phyloP scores from a whole-genome alignment of 2,888 invertebrate genomes.

The Bellardia bayeri region DNA sequence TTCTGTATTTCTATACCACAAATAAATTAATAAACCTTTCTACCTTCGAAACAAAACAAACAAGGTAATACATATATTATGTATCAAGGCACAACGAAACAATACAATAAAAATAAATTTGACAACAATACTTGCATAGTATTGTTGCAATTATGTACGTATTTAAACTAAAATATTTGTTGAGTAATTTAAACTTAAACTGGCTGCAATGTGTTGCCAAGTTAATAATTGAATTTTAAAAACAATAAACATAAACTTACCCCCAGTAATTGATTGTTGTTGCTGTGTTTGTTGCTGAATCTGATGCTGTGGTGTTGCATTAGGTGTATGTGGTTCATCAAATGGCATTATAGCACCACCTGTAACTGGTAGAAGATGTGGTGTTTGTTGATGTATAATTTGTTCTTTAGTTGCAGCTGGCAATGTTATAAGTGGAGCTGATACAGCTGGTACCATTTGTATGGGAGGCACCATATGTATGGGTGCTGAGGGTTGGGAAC shows the following conservation, averaged over 20 bases:
- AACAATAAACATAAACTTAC: constrained; percentile 62
- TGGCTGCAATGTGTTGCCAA: background rate
- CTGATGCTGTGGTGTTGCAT: constrained; percentile 60
- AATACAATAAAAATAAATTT: background rate
- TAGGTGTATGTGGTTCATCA: constrained; percentile 61
- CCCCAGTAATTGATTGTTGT: constrained; percentile 46
- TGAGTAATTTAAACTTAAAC: background rate
- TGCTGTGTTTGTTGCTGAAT: constrained; percentile 59
- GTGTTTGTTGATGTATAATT: constrained; percentile 74
- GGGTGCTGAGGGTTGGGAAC: constrained; percentile 58
- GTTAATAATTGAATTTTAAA: constrained; percentile 13
- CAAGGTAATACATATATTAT: no score
- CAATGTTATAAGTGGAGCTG: constrained; percentile 63
- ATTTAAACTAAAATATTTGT: background rate
- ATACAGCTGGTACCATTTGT: constrained; percentile 75
- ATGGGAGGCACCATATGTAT: constrained; percentile 75
- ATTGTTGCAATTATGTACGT: background rate
- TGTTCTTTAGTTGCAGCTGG: constrained; percentile 59
- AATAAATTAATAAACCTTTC: no score
- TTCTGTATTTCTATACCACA: no score
- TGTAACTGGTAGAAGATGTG: constrained; percentile 76
- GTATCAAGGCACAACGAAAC: background rate
- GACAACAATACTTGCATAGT: background rate
- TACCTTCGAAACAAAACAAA: no score
- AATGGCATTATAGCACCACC: constrained; percentile 65